Conservation (phyloP, 2,113 vertebrate genomes). For the Leucopsar rothschildi region DNA sequence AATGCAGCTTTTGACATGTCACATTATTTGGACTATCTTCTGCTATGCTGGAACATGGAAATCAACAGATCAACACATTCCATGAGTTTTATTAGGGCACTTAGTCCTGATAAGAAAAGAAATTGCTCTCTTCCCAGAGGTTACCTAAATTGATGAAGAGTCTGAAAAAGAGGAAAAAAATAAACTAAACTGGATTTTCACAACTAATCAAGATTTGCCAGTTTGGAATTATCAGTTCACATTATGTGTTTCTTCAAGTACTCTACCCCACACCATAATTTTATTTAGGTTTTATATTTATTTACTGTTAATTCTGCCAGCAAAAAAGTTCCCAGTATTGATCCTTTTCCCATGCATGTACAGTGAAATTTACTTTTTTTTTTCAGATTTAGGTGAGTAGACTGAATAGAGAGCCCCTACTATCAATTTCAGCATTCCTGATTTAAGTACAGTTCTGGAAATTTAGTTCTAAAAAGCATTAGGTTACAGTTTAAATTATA, state of each 20-base stretch:
- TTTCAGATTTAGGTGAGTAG: not conserved
- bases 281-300: not conserved
- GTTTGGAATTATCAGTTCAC: not conserved
- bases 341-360: not conserved
- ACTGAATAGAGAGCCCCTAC: not conserved
- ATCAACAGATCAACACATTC: not conserved
- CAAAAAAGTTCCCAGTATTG: not conserved
- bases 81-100: not conserved
- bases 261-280: not conserved
- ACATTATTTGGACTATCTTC: not conserved
- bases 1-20: not conserved
- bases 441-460: not conserved
- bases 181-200: not conserved
- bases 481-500: not conserved
- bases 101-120: not conserved
- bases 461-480: not conserved
- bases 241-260: not conserved
- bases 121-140: not conserved
- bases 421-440: not conserved
- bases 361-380: not conserved
- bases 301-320: not conserved
- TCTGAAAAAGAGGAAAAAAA: not conserved
- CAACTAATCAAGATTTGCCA: not conserved
- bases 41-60: not conserved
- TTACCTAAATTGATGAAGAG: not conserved